Base-by-base conservation (phyloP, 2,797 vertebrate species). In the Lepus oiostolus region DNA sequence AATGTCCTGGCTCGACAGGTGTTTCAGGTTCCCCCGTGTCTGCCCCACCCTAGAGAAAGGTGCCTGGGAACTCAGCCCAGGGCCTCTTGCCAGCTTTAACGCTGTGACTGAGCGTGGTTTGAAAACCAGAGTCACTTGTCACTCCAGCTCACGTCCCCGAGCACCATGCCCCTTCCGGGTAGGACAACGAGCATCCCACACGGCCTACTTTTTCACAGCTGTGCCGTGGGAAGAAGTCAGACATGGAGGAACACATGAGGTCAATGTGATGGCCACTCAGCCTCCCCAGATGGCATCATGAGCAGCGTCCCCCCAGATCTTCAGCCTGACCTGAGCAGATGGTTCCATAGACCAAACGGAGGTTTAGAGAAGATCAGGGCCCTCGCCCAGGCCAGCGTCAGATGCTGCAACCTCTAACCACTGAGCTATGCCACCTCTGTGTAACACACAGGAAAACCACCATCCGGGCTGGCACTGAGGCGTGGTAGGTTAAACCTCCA, bases 21-120 rank as follows among this genome's bases (percentile, higher is more conserved):
- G 38, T 74, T 90, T 81, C 91, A 17, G 74, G 91, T 80, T 91
- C 54, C 32, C 54, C 14, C 50, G 38, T 19, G 26, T 50, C 71
- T 50, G 32, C 77, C 47, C 88, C 86, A 63, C 79, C 91, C 88
- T n/a, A 63, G 54, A 38, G 76, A 89, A 50, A 93, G 84, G 70
- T 35, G 63, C 72, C 68, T 1, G 19, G 22, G 75, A 90, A 58
- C 54, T 80, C 82, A 38, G 42, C 4, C 1, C 26, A 35, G 58
- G 19, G 88, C 19, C 58, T 50, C 76, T 86, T 96, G 68, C 42
- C 60, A 50, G 79, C 35, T 75, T 8, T 52, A 22, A 63, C 62
- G 28, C 35, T 68, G 21, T 60, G 47, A 38, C 5, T 47, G 58
- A 85, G 88, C 85, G 42, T 22, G 0, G 10, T 38, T 77, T 71